These are phyloP conservation scores for Ailuropoda melanoleuca DNA, from an alignment of 2,113 vertebrate genomes.

Conservation along the genomic window DNA sequence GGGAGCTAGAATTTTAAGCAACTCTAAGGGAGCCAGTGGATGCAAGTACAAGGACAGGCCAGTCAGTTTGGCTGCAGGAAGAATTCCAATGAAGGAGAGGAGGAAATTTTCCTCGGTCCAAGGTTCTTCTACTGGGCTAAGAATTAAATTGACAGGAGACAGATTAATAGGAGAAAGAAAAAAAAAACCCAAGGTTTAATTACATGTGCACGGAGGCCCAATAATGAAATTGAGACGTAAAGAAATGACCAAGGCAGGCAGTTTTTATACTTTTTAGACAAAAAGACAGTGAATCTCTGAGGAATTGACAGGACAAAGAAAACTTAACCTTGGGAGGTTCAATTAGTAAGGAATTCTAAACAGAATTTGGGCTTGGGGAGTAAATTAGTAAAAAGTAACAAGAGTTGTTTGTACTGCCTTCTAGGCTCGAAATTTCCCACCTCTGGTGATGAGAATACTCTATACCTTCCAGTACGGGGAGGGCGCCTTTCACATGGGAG, in stretches of 20 bases:
- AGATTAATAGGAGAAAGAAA: not conserved
- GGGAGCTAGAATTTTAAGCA: not conserved
- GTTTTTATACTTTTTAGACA: not conserved
- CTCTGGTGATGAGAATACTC: not conserved
- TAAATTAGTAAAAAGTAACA: not conserved
- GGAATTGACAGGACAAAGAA: not conserved
- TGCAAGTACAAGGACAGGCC: not conserved
- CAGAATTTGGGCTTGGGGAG: not conserved
- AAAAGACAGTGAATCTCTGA: not conserved
- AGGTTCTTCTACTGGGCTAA: not conserved
- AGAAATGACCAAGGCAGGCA: not conserved
- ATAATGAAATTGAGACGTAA: not conserved
- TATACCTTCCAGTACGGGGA: not conserved
- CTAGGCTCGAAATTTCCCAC: not conserved
- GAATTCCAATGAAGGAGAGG: not conserved
- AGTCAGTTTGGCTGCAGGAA: not conserved
- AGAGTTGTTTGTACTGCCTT: not conserved
- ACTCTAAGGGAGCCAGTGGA: not conserved
- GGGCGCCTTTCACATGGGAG: not conserved
- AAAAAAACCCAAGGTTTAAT: not conserved
- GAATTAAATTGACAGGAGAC: not conserved
- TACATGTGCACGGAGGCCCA: not conserved
- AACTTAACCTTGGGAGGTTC: not conserved
- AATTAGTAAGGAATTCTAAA: not conserved
- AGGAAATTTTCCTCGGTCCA: not conserved